Base-by-base conservation (phyloP, 1,140 invertebrate species). In the Drusus annulatus region DNA sequence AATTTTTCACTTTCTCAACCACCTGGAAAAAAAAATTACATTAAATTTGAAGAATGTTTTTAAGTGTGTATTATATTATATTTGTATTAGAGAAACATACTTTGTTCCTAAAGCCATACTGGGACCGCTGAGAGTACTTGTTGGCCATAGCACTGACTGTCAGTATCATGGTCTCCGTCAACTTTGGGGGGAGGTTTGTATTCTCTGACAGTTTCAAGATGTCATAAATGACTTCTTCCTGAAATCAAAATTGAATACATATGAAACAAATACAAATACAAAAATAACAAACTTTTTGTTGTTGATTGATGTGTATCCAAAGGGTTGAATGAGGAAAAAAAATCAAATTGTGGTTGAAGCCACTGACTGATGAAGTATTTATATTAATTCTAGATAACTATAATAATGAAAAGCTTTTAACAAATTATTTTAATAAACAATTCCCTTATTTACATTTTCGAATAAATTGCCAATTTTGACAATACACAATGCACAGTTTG, bases 101-200 rank as follows among this genome's bases (percentile, higher is more conserved):
- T 83, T 81, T 74, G 87, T 82, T 68, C 80, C 84, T 82, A 85
- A 76, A 82, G 19, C 78, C 54, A 36, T 73, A 60, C 2, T 51
- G 52, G 6, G 78, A 45, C 68, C 78, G 68, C 25, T 79, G 80
- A 28, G 83, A 86, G 28, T 88, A 84, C 73, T 91, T 91, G 21
- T 89, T 86, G 0, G 92, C 90, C 85, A 95, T 91, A 0, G 93
- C 91, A 13, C 92, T 91, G 10, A 94, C 86, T 0, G 93, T 93
- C 15, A 94, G 86, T 1, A 94, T 86, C 10, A 94, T 84, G 1
- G 93, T 94, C 84, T 95, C 93, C 1, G 89, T 88, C 0, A 95
- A 85, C 78, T 93, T 93, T 17, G 90, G 85, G 62, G 91, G 91
- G 28, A 86, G 84, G 73, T 89, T 88, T 50, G 90, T 86, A 2